Evolutionary conservation across 2,888 invertebrate species (phyloP).

Genomic region (Melieria picta): DNA sequence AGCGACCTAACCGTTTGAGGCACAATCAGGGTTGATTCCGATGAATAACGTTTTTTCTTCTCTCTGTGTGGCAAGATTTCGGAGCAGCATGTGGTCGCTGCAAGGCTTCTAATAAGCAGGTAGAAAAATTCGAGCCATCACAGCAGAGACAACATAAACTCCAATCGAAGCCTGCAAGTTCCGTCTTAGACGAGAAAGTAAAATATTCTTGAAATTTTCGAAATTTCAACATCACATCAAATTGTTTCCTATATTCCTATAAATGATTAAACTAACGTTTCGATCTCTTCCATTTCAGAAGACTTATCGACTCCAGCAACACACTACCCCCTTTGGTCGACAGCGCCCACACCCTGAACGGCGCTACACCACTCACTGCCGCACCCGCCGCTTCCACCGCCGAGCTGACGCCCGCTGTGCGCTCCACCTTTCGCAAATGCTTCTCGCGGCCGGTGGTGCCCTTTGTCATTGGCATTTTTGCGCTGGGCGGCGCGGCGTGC

Average conservation of each 20-base stretch:
- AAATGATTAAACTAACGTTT: background rate
- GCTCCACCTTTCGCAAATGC: slow-evolving; percentile 58
- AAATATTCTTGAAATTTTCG: background rate
- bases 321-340: slow-evolving; percentile 29
- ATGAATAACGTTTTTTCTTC: too few relatives aligned
- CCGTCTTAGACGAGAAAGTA: too few relatives aligned
- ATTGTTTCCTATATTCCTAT: background rate
- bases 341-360: background rate
- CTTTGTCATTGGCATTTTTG: slow-evolving; percentile 63
- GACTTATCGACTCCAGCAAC: slow-evolving; percentile 30
- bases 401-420: slow-evolving; percentile 42
- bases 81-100: too few relatives aligned
- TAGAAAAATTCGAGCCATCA: too few relatives aligned
- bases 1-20: too few relatives aligned
- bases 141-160: too few relatives aligned
- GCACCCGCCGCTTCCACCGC: slow-evolving; percentile 28
- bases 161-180: too few relatives aligned
- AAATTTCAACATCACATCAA: background rate
- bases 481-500: slow-evolving; percentile 64
- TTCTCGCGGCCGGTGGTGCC: slow-evolving; percentile 63
- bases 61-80: too few relatives aligned
- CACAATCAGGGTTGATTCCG: too few relatives aligned
- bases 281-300: slow-evolving; percentile 17
- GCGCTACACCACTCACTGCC: slow-evolving; percentile 1
- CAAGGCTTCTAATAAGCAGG: too few relatives aligned